These are phyloP conservation scores for Leptobrachium ailaonicum DNA, from an alignment of 2,113 vertebrate genomes.

Conservation along the genomic window DNA sequence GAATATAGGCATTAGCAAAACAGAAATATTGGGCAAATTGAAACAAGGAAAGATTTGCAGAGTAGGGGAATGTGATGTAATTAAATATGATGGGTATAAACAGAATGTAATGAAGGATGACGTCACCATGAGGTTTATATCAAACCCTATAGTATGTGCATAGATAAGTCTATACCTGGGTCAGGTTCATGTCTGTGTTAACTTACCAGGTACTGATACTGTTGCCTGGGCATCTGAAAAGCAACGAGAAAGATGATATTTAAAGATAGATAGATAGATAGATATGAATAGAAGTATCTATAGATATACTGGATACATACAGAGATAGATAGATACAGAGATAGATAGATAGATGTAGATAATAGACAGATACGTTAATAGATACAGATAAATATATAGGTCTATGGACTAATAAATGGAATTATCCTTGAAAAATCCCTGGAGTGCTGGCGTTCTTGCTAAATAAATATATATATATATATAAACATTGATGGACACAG, in stretches of 20 bases:
- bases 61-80: too few relatives aligned
- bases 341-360: not conserved
- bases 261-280: constrained; percentile 13
- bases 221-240: constrained; percentile 16
- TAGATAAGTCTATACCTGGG: too few relatives aligned
- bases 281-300: not conserved
- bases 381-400: not conserved
- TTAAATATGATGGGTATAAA: too few relatives aligned
- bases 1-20: too few relatives aligned
- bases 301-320: not conserved
- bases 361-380: not conserved
- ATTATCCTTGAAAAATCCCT: not conserved
- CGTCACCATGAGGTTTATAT: too few relatives aligned
- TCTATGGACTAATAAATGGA: not conserved
- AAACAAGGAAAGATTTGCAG: too few relatives aligned
- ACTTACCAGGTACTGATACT: not conserved
- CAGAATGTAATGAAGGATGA: too few relatives aligned
- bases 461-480: constrained; percentile 11
- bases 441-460: constrained; percentile 1
- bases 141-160: too few relatives aligned
- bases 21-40: too few relatives aligned
- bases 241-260: not conserved
- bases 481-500: not conserved
- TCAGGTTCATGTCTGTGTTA: too few relatives aligned
- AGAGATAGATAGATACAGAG: not conserved